Conservation (phyloP, 1,140 invertebrate genomes). For the Ptiloglossa arizonensis region DNA sequence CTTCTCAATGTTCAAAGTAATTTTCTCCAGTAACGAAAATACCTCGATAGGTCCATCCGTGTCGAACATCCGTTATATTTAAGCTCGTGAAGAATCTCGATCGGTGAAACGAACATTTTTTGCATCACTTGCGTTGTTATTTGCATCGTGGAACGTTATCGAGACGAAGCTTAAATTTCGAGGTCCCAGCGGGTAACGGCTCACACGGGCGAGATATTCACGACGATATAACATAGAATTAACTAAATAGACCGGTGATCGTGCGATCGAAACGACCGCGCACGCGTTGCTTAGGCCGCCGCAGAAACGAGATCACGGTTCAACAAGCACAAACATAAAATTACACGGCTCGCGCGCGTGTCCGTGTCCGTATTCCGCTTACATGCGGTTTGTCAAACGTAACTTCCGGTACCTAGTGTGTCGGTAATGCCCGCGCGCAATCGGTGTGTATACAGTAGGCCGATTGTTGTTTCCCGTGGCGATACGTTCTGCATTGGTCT, state of each 20-base stretch:
- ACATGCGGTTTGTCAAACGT: conserved; percentile 68
- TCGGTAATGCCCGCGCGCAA: conserved; percentile 4
- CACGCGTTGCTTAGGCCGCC: conserved; percentile 9
- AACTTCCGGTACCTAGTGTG: conserved; percentile 49
- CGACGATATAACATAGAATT: background rate
- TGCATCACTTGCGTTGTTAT: no score
- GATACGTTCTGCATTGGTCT: background rate
- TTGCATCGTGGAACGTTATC: no score
- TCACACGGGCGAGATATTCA: background rate
- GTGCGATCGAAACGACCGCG: conserved; percentile 6
- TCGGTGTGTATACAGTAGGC: background rate
- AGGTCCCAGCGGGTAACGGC: no score
- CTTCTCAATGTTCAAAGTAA: no score
- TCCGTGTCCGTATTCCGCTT: conserved; percentile 58
- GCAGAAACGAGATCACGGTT: conserved; percentile 45
- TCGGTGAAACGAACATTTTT: no score
- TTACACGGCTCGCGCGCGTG: conserved; percentile 41
- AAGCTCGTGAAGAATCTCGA: no score
- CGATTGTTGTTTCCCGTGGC: conserved; percentile 38
- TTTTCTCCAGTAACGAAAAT: no score
- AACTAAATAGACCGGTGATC: conserved; percentile 2
- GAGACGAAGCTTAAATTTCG: no score
- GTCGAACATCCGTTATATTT: no score
- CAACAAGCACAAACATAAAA: conserved; percentile 54
- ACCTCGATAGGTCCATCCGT: no score